Percentiles rank a stretch among this genome's conserved stretches.
Evolutionary conservation across 2,797 vertebrate genomes (phyloP).

Genomic region (Emydoidea blandingii): DNA sequence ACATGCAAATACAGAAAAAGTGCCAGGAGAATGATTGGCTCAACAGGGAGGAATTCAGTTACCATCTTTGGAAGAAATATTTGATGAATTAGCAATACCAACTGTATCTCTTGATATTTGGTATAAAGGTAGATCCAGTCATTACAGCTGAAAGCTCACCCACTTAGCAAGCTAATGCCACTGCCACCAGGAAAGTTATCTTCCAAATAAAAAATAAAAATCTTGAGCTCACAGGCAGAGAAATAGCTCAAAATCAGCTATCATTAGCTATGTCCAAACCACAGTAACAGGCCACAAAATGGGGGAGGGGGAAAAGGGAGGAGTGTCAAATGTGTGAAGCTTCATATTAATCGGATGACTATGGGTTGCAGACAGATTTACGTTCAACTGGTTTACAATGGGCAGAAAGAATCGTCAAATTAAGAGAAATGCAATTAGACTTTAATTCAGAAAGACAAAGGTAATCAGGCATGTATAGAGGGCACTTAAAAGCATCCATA

Average conservation of each 20-base stretch:
- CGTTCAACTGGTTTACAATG: neutral
- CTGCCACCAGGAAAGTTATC: neutral
- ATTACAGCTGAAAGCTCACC: neutral
- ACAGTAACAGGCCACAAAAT: neutral
- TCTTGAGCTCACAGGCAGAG: neutral
- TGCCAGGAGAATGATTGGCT: neutral
- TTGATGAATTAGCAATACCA: neutral
- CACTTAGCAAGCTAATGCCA: neutral
- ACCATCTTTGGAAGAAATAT: neutral
- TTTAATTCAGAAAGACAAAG: neutral
- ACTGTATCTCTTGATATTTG: neutral
- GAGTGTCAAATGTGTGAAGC: neutral
- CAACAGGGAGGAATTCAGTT: neutral
- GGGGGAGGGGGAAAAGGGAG: neutral
- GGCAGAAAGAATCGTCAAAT: neutral
- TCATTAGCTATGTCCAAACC: neutral
- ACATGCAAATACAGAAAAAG: neutral
- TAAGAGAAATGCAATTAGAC: neutral
- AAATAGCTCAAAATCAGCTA: neutral
- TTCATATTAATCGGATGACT: neutral
- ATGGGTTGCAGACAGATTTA: neutral
- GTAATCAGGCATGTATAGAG: neutral
- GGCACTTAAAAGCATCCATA: neutral
- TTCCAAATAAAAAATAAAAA: neutral
- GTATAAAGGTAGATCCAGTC: neutral